Percentiles rank a stretch among this genome's conserved stretches.
These are phyloP conservation scores for Telmatochromis sp. DNA, from an alignment of 2,113 vertebrate genomes.

Conservation along the genomic window DNA sequence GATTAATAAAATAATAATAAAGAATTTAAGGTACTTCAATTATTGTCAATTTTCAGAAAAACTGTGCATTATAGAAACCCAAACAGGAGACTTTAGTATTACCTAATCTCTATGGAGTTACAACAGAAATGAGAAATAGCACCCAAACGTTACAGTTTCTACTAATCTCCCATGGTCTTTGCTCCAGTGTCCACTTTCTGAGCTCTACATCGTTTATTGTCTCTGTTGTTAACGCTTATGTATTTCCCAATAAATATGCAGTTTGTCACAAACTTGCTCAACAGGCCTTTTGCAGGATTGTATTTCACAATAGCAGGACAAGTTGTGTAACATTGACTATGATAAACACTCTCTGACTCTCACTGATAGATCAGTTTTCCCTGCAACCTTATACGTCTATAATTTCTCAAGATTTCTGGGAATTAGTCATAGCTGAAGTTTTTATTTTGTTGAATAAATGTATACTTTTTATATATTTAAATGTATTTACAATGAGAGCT, in stretches of 20 bases:
- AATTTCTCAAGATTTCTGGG: neutral
- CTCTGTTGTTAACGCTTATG: rapidly evolving
- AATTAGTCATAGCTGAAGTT: neutral
- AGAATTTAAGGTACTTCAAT: neutral
- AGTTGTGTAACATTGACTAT: neutral
- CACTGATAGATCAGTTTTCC: neutral
- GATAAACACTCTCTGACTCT: neutral
- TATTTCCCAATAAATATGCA: neutral
- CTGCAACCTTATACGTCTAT: neutral
- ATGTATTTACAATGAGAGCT: neutral
- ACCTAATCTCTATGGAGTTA: neutral
- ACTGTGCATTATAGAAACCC: neutral
- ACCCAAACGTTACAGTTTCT: neutral
- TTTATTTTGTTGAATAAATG: neutral
- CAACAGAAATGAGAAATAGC: neutral
- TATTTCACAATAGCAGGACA: neutral
- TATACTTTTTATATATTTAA: neutral
- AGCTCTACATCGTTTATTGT: neutral
- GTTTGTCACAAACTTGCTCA: neutral
- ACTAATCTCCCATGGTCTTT: neutral
- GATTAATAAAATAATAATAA: neutral
- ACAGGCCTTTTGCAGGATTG: neutral
- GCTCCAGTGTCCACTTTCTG: neutral
- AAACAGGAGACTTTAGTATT: neutral
- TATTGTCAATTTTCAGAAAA: neutral